Evolutionary conservation across 2,113 vertebrate genomes (phyloP), one percentile per base, ranked within the genome.

Genomic region (Thunnus thynnus): DNA sequence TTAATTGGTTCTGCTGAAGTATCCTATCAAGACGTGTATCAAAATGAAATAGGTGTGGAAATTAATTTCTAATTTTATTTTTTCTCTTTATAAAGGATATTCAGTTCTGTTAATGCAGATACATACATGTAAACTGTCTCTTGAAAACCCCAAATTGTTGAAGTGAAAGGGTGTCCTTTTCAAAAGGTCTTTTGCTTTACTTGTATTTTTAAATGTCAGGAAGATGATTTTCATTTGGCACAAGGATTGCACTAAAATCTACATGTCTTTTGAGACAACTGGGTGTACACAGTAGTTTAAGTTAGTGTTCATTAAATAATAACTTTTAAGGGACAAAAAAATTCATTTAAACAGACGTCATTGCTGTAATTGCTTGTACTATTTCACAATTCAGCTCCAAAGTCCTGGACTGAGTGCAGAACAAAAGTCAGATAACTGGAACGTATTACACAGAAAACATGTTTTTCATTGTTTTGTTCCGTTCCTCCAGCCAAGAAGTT

Each of bases 401-500:
- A 51, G 6, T 46, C 1, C 8, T 18, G 1, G 6, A 51, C 18
- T 17, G 12, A 51, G 10, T n/a, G n/a, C 44, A 17, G 51, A 62
- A 47, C 6, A 3, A 66, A 78, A 58, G 13, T 13, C 12, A 13
- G 14, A 32, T 67, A 32, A 55, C 12, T 73, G 32, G 14, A 51
- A 41, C 30, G 61, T 65, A 70, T 13, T 47, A 54, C 13, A 82
- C 14, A 6, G 3, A 58, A 57, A 75, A 76, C 54, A 76, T 54
- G 52, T 75, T 51, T 65, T 30, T 50, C 14, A 5, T 46, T 72
- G 1, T 66, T 50, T 64, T 68, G 32, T 36, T 25, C 16, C 27
- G 27, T 30, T 80, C 22, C 10, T 89, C 0, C 78, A 98, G 97
- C 97, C 76, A 98, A 96, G 88, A 98, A 97, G 89, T 98, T 98